Base-by-base conservation (phyloP, 2,113 vertebrate genomes). In the Pituophis catenifer region DNA sequence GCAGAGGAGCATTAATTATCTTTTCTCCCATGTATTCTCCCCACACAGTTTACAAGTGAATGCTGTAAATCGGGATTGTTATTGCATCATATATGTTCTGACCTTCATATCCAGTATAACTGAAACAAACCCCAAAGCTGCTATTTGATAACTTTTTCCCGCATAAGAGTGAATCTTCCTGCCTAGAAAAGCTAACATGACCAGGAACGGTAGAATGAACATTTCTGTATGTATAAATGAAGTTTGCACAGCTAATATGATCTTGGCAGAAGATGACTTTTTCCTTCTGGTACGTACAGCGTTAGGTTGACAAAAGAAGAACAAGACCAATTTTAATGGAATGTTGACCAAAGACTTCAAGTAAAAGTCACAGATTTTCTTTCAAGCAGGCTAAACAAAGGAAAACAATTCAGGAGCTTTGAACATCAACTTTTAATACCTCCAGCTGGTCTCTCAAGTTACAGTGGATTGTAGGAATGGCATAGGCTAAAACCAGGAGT, bases 161-260 rank as follows among this genome's bases (percentile, higher is more conserved):
- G 26, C 10, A 26, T 21, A 85, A 86, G 48, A 15, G 19, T 59
- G 54, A 59, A 58, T 86, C 26, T 58, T 44, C 23, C 50, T 91
- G 90, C 55, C 44, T 65, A 65, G 50, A 44, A 91, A 86, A 55
- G 15, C n/a, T 19, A 88, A 53, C 10, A 12, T 90, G n/a, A 58
- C 87, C 44, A 29, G 70, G 24, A 55, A 23, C 75, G 12, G 0
- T 0, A 94, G 21, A 44, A 6, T 87, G 48, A 86, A 44, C 17
- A 44, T 10, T 4, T 33, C 0, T 38, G 86, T 52, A 59, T 1
- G 0, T 17, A 21, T 26, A 53, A 11, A 11, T 70, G 3, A 52
- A 33, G 55, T 85, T 91, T 89, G 88, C 0, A 0, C 2, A 29
- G 26, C 8, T 17, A 54, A 55, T 1, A 38, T 91, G 15, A 44